These are phyloP conservation scores for Bombus sylvicola DNA, from an alignment of 1,140 invertebrate species.

Conservation along the genomic window DNA sequence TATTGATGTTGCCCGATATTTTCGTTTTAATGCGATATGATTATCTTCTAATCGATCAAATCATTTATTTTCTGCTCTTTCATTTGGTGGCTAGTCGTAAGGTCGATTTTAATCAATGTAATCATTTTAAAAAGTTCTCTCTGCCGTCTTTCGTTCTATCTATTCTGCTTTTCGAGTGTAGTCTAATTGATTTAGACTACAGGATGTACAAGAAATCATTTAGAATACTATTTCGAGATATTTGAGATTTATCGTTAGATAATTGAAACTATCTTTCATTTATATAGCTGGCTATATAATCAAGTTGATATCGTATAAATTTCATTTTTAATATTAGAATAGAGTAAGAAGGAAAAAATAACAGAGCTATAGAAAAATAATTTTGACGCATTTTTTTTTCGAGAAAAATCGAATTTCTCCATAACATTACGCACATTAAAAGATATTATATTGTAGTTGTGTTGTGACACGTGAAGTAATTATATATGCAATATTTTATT, in stretches of 20 bases:
- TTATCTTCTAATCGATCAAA: neutral
- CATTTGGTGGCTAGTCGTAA: neutral
- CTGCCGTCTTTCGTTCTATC: neutral
- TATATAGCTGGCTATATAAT: neutral
- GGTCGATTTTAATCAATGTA: neutral
- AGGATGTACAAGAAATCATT: no score
- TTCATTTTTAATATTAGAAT: no score
- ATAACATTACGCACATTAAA: no score
- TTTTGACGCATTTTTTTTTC: no score
- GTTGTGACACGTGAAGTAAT: no score
- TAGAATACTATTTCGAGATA: neutral
- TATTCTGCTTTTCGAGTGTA: neutral
- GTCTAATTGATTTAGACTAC: neutral
- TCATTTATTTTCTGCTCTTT: neutral
- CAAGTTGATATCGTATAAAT: no score
- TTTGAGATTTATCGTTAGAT: no score
- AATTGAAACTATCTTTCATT: neutral
- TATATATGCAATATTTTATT: no score
- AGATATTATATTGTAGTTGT: no score
- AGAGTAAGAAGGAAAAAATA: no score
- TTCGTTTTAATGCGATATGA: neutral
- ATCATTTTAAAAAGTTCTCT: neutral
- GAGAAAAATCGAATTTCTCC: no score
- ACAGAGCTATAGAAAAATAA: no score
- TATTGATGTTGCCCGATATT: neutral